A percentile compares a stretch with the other conserved stretches of the same genome.
phyloP scores from a whole-genome alignment of 2,888 invertebrate genomes.

The Cheilosia grossa region DNA sequence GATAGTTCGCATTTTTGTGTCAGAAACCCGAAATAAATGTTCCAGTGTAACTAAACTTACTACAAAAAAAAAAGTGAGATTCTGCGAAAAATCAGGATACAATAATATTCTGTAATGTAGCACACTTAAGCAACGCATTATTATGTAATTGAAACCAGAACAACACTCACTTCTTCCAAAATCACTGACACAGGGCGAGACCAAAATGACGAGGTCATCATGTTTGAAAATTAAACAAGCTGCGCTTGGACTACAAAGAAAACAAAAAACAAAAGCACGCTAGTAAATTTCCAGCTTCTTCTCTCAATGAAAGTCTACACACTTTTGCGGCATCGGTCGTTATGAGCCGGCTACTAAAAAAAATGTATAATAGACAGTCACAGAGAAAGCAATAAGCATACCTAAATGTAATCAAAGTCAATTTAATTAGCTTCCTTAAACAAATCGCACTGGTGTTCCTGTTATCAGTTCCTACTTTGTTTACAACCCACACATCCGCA shows the following conservation, averaged over 20 bases:
- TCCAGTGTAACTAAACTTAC: too few relatives aligned
- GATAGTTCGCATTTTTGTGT: too few relatives aligned
- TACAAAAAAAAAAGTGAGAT: too few relatives aligned
- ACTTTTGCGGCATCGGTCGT: neutral
- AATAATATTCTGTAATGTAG: neutral
- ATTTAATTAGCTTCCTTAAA: constrained; percentile 63
- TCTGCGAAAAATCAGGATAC: too few relatives aligned
- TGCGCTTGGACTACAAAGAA: neutral
- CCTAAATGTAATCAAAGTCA: constrained; percentile 9
- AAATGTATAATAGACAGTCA: too few relatives aligned
- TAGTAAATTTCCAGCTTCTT: constrained; percentile 16
- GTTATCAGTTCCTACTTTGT: constrained; percentile 27
- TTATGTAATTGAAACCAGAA: neutral
- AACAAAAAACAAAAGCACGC: neutral
- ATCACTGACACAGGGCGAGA: constrained; percentile 41
- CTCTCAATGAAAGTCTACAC: constrained; percentile 24
- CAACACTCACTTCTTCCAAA: constrained; percentile 54
- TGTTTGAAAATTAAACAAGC: constrained; percentile 6
- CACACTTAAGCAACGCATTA: neutral
- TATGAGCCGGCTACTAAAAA: too few relatives aligned
- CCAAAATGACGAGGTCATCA: constrained; percentile 53
- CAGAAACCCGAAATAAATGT: too few relatives aligned
- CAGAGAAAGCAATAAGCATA: neutral
- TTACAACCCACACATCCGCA: constrained; percentile 26
- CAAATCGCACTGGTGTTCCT: constrained; percentile 24